Base-by-base conservation (phyloP, 2,113 vertebrate genomes). In the Butorides virescens region DNA sequence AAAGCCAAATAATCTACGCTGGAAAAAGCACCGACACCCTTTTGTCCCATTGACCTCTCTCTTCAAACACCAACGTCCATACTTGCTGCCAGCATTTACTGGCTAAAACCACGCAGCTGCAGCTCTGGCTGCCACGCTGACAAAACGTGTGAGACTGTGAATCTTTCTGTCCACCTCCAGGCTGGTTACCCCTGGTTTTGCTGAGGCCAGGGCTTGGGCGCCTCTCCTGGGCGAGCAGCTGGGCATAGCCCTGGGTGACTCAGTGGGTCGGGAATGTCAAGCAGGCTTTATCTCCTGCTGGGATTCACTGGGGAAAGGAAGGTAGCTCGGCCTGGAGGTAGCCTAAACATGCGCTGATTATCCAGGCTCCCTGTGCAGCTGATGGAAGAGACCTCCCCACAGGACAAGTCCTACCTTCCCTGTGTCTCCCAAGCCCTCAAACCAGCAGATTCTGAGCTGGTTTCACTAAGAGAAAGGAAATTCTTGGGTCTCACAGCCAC, bases 71-170 rank as follows among this genome's bases (percentile, higher is more conserved):
- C 1, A 0, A 17, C 1, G 1, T 15, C 22, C 2, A 0, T 18
- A 11, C 59, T 37, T 46, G 16, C 46, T 81, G 83, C 56, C 58
- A 23, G 25, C 23, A 75, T 68, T 36, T 70, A 17, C 42, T 37
- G 63, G 56, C 13, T 76, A 32, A 67, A 74, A 34, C 7, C 5
- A 8, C 0, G 9, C 0, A 1, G 21, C 13, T 1, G 32, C 25
- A 16, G 34, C 70, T 71, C 81, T 49, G 2, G 1, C 56, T 2
- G 6, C 49, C 13, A 13, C 0, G 1, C 34, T 32, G 52, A 47
- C 3, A 4, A 34, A 52, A n/a, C 0, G 0, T 18, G 25, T 22
- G 8, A 34, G 58, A 20, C 5, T 0, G 1, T 9, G 22, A 34
- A 36, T 39, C 50, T 9, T 72, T 56, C 47, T 39, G 50, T 22